phyloP scores from a whole-genome alignment of 2,888 invertebrate genomes.

The Unio pictorum region DNA sequence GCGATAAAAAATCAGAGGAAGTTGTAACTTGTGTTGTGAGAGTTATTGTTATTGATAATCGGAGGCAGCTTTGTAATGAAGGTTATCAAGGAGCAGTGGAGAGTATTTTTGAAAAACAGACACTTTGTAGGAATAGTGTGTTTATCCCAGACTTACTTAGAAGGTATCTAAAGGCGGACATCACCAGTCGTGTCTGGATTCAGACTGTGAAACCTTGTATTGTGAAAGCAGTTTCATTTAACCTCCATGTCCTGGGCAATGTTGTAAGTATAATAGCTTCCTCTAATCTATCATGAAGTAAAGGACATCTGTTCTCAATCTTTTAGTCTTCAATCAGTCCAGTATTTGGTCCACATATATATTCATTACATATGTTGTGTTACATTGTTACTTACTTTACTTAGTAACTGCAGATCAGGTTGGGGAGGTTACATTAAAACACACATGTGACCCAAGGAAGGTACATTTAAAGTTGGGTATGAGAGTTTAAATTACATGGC shows the following conservation, averaged over 20 bases:
- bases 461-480: no score
- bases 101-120: slow-evolving; percentile 45
- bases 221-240: slow-evolving; percentile 25
- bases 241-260: slow-evolving; percentile 47
- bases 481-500: no score
- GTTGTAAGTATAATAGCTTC: slow-evolving; percentile 36
- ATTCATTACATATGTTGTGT: not conserved
- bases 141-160: slow-evolving; percentile 56
- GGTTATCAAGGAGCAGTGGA: slow-evolving; percentile 33
- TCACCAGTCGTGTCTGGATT: slow-evolving; percentile 55
- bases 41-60: slow-evolving; percentile 54
- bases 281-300: not conserved
- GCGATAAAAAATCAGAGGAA: slow-evolving; percentile 11
- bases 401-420: no score
- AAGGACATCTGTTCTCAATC: not conserved
- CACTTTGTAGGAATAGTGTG: slow-evolving; percentile 51
- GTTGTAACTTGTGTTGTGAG: slow-evolving; percentile 42
- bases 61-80: slow-evolving; percentile 37
- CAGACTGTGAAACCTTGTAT: slow-evolving; percentile 40
- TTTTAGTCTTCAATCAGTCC: not conserved
- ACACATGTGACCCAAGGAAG: no score
- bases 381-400: not conserved
- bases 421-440: no score
- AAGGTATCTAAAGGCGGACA: slow-evolving; percentile 53
- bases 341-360: not conserved